Conservation (phyloP, 2,797 vertebrate species). For the Anas acuta region DNA sequence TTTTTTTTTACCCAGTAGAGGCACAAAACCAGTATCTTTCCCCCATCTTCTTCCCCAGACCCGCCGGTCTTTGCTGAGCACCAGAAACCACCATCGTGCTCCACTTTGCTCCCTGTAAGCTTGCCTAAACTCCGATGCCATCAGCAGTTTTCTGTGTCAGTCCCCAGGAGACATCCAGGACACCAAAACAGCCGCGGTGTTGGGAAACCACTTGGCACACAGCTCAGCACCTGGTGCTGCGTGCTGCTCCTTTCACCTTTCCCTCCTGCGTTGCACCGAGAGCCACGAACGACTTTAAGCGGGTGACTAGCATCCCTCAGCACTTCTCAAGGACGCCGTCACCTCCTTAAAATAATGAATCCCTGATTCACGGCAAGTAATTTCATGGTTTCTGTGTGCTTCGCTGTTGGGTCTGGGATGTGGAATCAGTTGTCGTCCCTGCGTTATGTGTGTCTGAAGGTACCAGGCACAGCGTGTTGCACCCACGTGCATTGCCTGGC, state of each 20-base stretch:
- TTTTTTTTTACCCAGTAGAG: not conserved
- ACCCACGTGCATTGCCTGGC: accelerated
- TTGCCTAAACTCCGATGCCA: accelerated
- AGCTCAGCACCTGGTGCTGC: not conserved
- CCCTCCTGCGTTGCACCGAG: accelerated
- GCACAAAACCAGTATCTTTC: not conserved
- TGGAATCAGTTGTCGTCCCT: not conserved
- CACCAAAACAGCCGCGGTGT: not conserved
- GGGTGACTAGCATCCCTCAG: not conserved
- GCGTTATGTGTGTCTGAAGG: accelerated
- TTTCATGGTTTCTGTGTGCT: not conserved
- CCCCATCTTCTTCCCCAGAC: not conserved
- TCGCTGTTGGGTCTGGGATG: not conserved
- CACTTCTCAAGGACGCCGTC: not conserved
- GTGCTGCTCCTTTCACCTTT: not conserved
- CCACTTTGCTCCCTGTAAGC: not conserved
- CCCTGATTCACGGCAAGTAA: not conserved
- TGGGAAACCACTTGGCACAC: accelerated
- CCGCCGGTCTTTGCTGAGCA: not conserved
- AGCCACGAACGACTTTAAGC: not conserved
- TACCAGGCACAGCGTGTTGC: not conserved
- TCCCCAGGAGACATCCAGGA: not conserved
- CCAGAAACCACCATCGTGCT: not conserved
- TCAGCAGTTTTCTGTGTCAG: not conserved
- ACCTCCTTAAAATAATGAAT: not conserved